Percentiles rank a stretch among this genome's conserved stretches.
Conservation (phyloP, 2,888 invertebrate genomes). For the Pachycephus smyrnensis region DNA sequence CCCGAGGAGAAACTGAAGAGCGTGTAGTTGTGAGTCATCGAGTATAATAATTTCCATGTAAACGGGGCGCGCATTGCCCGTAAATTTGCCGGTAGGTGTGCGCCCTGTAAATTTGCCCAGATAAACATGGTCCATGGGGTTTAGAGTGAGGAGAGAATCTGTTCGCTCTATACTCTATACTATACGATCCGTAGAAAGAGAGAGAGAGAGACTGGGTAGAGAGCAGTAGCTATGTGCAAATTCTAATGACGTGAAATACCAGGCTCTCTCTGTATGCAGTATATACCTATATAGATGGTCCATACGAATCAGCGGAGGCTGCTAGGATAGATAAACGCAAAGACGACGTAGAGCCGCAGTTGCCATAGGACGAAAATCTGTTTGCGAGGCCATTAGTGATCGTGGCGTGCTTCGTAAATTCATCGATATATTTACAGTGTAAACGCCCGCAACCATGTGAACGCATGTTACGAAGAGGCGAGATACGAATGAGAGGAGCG, state of each 20-base stretch:
- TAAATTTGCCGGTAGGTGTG: not conserved
- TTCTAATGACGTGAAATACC: not conserved
- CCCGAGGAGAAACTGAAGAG: not conserved
- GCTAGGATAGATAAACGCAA: conserved; percentile 14
- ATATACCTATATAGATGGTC: not conserved
- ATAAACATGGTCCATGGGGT: not conserved
- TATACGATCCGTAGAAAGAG: not conserved
- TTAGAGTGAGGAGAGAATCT: not conserved
- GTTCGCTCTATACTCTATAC: not conserved
- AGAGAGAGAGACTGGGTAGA: conserved; percentile 19
- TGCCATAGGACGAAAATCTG: conserved; percentile 50
- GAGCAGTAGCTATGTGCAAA: conserved; percentile 27
- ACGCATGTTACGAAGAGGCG: not conserved
- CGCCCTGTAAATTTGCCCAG: not conserved
- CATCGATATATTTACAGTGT: conserved; percentile 65
- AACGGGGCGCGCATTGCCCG: not conserved
- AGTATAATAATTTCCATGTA: not conserved
- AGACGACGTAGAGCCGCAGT: conserved; percentile 13
- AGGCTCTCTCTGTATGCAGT: not conserved
- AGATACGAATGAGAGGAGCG: not conserved
- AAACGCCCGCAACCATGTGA: conserved; percentile 37
- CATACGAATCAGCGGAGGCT: not conserved
- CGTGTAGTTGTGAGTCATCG: not conserved
- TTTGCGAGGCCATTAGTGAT: conserved; percentile 62
- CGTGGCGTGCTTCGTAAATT: conserved; percentile 60